phyloP scores from a whole-genome alignment of 1,140 invertebrate genomes.

The Philopotamus ludificatus region DNA sequence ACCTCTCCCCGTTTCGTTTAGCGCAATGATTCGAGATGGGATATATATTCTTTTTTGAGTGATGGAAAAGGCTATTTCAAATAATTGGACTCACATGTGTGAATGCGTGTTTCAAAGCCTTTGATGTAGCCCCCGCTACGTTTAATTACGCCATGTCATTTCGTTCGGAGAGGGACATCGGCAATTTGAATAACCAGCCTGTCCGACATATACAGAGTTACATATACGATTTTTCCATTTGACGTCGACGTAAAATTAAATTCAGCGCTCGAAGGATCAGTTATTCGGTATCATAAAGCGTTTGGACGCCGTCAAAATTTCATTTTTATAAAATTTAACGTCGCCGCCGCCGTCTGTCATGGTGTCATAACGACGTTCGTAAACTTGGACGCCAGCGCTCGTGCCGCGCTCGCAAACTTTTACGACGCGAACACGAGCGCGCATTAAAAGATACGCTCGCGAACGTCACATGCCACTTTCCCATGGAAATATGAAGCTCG shows the following conservation, averaged over 20 bases:
- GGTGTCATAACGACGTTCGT: not conserved
- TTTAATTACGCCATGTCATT: too few species aligned
- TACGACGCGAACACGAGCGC: not conserved
- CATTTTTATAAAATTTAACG: not conserved
- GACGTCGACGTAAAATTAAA: too few species aligned
- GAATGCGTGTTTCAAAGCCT: too few species aligned
- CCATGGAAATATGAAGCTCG: not conserved
- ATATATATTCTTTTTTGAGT: not conserved
- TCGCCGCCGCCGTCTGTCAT: not conserved
- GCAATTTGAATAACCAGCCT: too few species aligned
- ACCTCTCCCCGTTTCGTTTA: not conserved
- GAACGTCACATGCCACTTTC: conserved; percentile 4
- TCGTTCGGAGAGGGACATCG: too few species aligned
- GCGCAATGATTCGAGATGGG: not conserved
- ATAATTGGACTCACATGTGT: not conserved
- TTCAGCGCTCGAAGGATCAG: too few species aligned
- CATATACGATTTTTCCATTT: too few species aligned
- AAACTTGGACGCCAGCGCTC: not conserved
- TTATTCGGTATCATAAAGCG: too few species aligned
- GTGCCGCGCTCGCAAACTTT: not conserved
- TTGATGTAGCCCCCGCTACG: too few species aligned
- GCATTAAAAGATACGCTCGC: not conserved
- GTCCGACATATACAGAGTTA: too few species aligned
- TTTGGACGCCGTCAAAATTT: not conserved
- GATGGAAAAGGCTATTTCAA: not conserved